These are phyloP conservation scores for Lamellibrachia luymesi DNA, from an alignment of 1,140 invertebrate genomes.

Conservation along the genomic window DNA sequence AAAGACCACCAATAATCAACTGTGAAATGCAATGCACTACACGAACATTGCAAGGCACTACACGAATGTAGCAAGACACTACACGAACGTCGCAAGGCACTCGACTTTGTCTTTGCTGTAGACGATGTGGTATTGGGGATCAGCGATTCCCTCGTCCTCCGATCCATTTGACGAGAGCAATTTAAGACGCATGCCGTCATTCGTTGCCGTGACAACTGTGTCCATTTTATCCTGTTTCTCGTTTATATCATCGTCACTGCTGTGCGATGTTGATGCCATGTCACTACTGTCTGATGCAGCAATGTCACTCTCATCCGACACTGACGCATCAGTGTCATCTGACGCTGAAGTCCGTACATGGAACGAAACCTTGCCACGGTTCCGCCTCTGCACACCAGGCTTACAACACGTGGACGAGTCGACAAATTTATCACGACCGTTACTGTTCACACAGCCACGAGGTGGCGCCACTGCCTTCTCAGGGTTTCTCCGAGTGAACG, in stretches of 20 bases:
- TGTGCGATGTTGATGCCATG: not conserved
- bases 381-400: not conserved
- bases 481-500: not conserved
- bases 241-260: not conserved
- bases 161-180: not conserved
- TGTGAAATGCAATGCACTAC: not conserved
- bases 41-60: constrained; percentile 8
- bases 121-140: not conserved
- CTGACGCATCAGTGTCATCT: not conserved
- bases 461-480: not conserved
- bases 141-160: not conserved
- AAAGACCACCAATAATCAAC: not conserved
- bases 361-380: too few relatives aligned
- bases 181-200: not conserved
- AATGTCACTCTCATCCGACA: not conserved
- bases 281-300: not conserved
- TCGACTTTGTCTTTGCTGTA: constrained; percentile 15
- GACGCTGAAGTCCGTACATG: not conserved
- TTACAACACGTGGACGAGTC: not conserved
- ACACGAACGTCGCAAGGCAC: constrained; percentile 6
- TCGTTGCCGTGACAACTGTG: not conserved
- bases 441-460: not conserved
- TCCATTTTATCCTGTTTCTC: constrained; percentile 1
- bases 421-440: not conserved
- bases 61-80: not conserved